A percentile compares a stretch with the other conserved stretches of the same genome.
Evolutionary conservation across 2,888 invertebrate genomes (phyloP).

Genomic region (Rhodophaea formosa): DNA sequence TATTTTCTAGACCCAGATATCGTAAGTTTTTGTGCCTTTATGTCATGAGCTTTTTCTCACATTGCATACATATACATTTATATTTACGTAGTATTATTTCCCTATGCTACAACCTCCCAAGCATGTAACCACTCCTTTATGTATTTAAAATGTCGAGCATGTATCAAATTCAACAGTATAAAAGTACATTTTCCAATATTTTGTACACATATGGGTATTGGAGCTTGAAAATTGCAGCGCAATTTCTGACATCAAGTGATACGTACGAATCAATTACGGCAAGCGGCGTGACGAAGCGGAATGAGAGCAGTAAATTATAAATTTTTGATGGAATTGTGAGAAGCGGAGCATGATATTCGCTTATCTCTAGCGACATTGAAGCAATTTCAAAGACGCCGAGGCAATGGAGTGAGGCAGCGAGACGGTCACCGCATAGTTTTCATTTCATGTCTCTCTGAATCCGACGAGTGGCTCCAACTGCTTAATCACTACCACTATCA

Average conservation of each 20-base stretch:
- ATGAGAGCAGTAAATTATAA: constrained; percentile 5
- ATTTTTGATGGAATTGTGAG: background rate
- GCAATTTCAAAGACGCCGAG: background rate
- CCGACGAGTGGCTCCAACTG: background rate
- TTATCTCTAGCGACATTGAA: background rate
- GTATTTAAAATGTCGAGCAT: too few species aligned
- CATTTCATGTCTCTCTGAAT: background rate
- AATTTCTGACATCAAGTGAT: background rate
- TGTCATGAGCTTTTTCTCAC: too few species aligned
- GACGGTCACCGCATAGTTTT: background rate
- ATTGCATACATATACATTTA: too few species aligned
- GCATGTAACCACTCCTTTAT: too few species aligned
- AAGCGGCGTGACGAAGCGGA: constrained; percentile 3
- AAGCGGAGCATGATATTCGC: background rate
- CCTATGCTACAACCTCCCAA: too few species aligned
- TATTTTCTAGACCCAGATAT: too few species aligned
- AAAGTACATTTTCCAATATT: too few species aligned
- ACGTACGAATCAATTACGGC: constrained; percentile 9
- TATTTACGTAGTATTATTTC: too few species aligned
- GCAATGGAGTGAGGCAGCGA: background rate
- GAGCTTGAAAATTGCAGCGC: background rate
- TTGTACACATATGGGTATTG: too few species aligned
- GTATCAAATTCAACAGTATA: too few species aligned
- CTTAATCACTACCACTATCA: too few species aligned
- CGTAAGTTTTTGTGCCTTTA: too few species aligned